phyloP scores from a whole-genome alignment of 2,888 invertebrate species.

The Seira musarum region DNA sequence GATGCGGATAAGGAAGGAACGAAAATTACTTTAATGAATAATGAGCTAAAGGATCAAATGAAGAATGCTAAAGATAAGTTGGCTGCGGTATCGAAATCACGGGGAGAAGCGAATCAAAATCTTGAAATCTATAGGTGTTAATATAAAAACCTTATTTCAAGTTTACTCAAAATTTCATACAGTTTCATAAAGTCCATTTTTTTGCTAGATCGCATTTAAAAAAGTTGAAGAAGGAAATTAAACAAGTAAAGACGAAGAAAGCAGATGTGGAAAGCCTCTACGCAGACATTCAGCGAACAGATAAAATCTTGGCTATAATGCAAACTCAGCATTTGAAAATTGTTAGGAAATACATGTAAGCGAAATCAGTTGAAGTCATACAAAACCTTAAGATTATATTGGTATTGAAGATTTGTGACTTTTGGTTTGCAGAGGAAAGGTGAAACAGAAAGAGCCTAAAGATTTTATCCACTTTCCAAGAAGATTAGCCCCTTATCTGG shows the following conservation, averaged over 20 bases:
- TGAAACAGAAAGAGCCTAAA: slow-evolving; percentile 21
- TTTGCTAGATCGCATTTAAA: slow-evolving; percentile 18
- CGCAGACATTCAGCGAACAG: slow-evolving; percentile 25
- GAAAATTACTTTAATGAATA: slow-evolving; percentile 32
- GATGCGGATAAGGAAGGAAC: slow-evolving; percentile 27
- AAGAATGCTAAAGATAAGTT: slow-evolving; percentile 10
- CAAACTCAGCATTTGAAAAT: slow-evolving; percentile 50
- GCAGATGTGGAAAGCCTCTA: slow-evolving; percentile 32
- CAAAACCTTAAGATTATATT: too few species aligned
- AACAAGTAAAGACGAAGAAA: neutral
- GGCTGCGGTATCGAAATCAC: neutral
- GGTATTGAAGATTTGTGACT: too few species aligned
- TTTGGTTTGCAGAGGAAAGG: slow-evolving; percentile 23
- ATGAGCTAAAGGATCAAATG: slow-evolving; percentile 44
- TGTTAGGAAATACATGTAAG: slow-evolving; percentile 47
- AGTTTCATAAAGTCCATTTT: neutral
- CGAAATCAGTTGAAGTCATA: too few species aligned
- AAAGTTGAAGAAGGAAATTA: slow-evolving; percentile 33
- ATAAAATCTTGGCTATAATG: slow-evolving; percentile 36
- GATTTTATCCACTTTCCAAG: slow-evolving; percentile 40
- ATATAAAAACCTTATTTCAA: slow-evolving; percentile 35
- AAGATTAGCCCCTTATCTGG: slow-evolving; percentile 44
- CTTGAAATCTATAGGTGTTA: slow-evolving; percentile 50
- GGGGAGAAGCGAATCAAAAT: slow-evolving; percentile 29
- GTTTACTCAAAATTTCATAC: neutral